Conservation (phyloP, 2,113 vertebrate species). For the Ophiodon elongatus region DNA sequence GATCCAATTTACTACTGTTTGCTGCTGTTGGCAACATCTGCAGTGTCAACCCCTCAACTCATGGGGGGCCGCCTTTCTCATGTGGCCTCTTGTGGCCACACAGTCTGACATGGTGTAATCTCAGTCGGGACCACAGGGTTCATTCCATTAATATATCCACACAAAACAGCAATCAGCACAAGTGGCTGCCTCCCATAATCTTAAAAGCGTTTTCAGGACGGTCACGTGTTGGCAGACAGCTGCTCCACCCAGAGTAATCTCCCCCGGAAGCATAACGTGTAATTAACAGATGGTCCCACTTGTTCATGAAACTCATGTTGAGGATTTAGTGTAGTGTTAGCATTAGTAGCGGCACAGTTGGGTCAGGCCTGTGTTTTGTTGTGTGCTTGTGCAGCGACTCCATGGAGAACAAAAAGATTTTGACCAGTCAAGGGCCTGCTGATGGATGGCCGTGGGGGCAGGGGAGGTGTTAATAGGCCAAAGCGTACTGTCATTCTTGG, state of each 20-base stretch:
- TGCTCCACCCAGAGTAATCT: conserved; percentile 50
- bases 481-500: background rate
- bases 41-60: background rate
- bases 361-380: background rate
- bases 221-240: conserved; percentile 22
- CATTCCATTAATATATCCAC: conserved; percentile 9
- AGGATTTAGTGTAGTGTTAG: conserved; percentile 6
- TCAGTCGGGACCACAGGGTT: background rate
- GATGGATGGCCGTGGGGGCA: background rate
- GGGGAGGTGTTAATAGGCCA: background rate
- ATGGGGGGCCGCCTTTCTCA: background rate
- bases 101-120: background rate
- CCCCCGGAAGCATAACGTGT: conserved; percentile 10
- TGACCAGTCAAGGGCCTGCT: background rate
- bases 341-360: background rate
- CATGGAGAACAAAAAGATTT: background rate
- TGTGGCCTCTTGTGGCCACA: background rate
- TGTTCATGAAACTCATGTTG: conserved; percentile 35
- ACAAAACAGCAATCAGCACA: conserved; percentile 27
- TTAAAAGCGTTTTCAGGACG: conserved; percentile 35
- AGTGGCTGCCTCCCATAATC: conserved; percentile 40
- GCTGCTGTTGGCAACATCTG: background rate
- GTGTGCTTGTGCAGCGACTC: background rate
- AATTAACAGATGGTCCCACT: conserved; percentile 60
- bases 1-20: background rate